phyloP scores from a whole-genome alignment of 2,797 vertebrate genomes.

The Macropus fuliginosus region DNA sequence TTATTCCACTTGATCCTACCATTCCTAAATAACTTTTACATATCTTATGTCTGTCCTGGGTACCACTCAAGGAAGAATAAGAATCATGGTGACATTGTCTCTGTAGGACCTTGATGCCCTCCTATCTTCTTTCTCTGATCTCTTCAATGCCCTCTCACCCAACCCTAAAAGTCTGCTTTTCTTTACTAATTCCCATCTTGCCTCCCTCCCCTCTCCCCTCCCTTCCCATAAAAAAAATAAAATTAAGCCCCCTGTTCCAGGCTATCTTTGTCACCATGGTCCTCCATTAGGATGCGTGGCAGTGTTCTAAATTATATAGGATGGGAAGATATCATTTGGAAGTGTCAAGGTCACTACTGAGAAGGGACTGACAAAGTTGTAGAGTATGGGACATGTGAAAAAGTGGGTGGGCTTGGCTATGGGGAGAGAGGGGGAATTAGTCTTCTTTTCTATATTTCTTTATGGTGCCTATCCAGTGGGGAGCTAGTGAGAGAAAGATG shows the following conservation, averaged over 20 bases:
- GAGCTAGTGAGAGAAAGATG: background rate
- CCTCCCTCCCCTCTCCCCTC: background rate
- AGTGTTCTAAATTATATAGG: background rate
- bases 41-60: background rate
- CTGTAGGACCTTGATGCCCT: too few species aligned
- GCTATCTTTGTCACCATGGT: background rate
- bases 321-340: too few species aligned
- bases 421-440: background rate
- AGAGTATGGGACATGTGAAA: too few species aligned
- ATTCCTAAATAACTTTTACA: background rate
- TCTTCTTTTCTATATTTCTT: background rate
- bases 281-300: accelerated
- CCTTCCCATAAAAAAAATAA: background rate
- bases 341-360: accelerated
- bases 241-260: background rate
- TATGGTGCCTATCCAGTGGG: background rate
- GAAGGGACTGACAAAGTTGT: background rate
- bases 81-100: accelerated
- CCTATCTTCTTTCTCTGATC: background rate
- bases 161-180: background rate
- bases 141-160: background rate
- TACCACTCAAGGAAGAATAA: background rate
- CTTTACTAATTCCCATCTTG: background rate
- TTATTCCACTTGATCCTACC: background rate
- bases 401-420: accelerated